Evolutionary conservation across 2,888 invertebrate species (phyloP), one percentile per base, ranked within the genome.

Genomic region (Syrphus vitripennis): DNA sequence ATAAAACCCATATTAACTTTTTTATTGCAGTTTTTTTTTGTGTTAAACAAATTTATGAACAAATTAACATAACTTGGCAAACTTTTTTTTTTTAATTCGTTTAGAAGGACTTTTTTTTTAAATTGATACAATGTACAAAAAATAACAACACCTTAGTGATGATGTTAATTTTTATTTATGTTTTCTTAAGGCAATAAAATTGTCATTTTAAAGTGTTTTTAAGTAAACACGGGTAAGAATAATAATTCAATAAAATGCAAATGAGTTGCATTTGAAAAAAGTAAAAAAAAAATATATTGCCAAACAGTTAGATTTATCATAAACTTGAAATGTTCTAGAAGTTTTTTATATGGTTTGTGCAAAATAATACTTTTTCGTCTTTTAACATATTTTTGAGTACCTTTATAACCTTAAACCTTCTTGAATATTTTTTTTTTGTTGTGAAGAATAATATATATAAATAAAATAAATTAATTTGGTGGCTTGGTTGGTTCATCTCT

Each of bases 251-350:
- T 63, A 78, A 79, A 78, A 76, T 80, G 76, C 75, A 80, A 80
- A 80, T 79, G 50, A 71, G 45, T 67, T 80, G 71, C 70, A 76
- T 42, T 55, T 14, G 19, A 19, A 57, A 16, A 5, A 16, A n/a
- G n/a, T 26, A 59, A 42, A 57, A 67, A 57, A 63, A 65, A 71
- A 45, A 81, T 63, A 75, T 37, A 21, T 34, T 61, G 59, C 21
- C 59, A 59, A 67, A 71, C 80, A 59, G 76, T 67, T 76, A 65
- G 59, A 71, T 72, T 71, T 59, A 75, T 75, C 29, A 45, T 45
- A 45, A 65, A 45, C 0, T 45, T 65, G 19, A 29, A 45, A 45
- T 29, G 31, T 65, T 65, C 42, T 65, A 19, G 45, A 65, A 3
- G 1, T 0, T 61, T 21, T 37, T 24, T 19, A 14, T 26, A 50